Evolutionary conservation across 2,113 vertebrate species (phyloP).

Genomic region (Alexandromys fortis): DNA sequence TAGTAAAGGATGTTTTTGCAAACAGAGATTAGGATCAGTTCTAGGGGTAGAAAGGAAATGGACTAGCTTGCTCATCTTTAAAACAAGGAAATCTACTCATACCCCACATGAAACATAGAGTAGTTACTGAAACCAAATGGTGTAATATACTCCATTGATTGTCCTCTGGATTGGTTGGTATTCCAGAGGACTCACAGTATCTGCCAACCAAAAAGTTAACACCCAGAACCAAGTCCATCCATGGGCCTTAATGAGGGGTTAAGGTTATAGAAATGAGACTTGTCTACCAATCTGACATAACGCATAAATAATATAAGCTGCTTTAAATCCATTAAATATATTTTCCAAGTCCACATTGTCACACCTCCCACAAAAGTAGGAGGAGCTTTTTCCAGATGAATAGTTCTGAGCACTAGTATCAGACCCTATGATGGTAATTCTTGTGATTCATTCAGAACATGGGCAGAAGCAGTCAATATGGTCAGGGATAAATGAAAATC

Average conservation of each 20-base stretch:
- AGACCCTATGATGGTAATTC: neutral
- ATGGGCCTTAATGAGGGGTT: rapidly evolving
- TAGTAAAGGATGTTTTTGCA: neutral
- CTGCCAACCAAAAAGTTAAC: neutral
- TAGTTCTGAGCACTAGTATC: neutral
- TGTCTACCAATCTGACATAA: neutral
- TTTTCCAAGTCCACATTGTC: neutral
- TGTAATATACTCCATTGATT: neutral
- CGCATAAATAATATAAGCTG: neutral
- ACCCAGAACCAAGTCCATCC: neutral
- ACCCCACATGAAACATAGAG: neutral
- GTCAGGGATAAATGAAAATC: neutral
- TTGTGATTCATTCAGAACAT: neutral
- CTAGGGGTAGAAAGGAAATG: neutral
- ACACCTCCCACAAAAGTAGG: rapidly evolving
- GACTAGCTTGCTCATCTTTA: neutral
- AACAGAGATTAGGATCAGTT: neutral
- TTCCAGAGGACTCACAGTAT: neutral
- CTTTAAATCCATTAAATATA: neutral
- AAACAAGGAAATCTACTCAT: neutral
- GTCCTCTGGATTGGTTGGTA: neutral
- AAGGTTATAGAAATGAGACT: neutral
- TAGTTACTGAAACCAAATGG: neutral
- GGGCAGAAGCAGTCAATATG: neutral
- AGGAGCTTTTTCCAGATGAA: neutral